Percentiles rank a stretch among this genome's conserved stretches.
phyloP scores from a whole-genome alignment of 2,888 invertebrate species.

The Catocala fraxini region DNA sequence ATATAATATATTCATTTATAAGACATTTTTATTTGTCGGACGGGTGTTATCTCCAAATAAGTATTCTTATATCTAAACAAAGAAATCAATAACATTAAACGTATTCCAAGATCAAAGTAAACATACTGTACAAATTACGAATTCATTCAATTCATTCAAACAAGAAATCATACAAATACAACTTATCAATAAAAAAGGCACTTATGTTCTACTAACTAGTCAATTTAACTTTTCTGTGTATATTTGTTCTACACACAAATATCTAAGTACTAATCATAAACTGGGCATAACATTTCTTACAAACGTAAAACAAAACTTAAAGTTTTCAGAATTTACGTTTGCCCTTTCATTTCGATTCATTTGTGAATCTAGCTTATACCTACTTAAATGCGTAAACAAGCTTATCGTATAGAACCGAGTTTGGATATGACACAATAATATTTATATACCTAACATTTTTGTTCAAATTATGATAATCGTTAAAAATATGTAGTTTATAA shows the following conservation, averaged over 20 bases:
- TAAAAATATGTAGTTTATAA: not conserved
- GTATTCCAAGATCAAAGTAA: constrained; percentile 36
- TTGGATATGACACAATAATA: constrained; percentile 5
- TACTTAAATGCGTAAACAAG: constrained; percentile 6
- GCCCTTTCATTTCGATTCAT: constrained; percentile 11
- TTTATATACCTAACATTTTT: not conserved
- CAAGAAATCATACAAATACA: constrained; percentile 40
- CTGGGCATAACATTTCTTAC: too few relatives aligned
- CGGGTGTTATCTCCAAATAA: constrained; percentile 55
- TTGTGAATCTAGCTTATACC: constrained; percentile 5
- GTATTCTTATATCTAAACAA: constrained; percentile 34
- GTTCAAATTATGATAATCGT: too few relatives aligned
- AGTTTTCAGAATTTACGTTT: not conserved
- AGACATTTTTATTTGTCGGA: constrained; percentile 69
- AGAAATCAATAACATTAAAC: constrained; percentile 34
- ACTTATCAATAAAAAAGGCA: constrained; percentile 44
- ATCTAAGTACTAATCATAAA: too few relatives aligned
- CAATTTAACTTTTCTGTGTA: constrained; percentile 23
- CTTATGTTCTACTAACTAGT: constrained; percentile 28
- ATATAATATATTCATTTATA: constrained; percentile 30
- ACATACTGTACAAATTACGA: constrained; percentile 35
- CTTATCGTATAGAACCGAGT: constrained; percentile 1
- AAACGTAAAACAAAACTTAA: too few relatives aligned
- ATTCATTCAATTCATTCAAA: constrained; percentile 16
- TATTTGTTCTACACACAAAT: constrained; percentile 22